Evolutionary conservation across 2,797 vertebrate species (phyloP), one percentile per base, ranked within the genome.

Genomic region (Setipinna tenuifilis): DNA sequence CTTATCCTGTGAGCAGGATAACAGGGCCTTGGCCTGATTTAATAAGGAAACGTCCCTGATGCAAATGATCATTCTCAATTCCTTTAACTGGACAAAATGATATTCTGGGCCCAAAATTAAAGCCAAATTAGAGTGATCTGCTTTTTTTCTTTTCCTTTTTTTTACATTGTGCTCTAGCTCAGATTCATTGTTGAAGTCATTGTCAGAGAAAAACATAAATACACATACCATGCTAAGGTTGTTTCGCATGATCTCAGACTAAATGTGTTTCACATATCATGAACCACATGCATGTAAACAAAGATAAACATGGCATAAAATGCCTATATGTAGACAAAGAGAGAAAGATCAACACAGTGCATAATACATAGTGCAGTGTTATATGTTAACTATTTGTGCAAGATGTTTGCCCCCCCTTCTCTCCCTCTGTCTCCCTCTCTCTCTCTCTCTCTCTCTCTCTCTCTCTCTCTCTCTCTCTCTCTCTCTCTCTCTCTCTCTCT

Each of bases 41-140:
- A 96, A 96, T 96, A 96, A 96, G 95, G 95, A 96, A 96, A 95
- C 93, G 92, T 95, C 95, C 95, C 95, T 94, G 94, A 95, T 95
- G 95, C 95, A 96, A 96, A 96, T 96, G 93, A 96, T 96, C 95
- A 96, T 95, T 95, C 95, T 96, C 95, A 94, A 95, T 95, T 95
- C 95, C 94, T 95, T 95, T 96, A 96, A 96, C 94, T 95, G 95
- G 95, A 95, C 95, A 95, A 95, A 96, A 96, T 96, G 93, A 95
- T 96, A 95, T 96, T 96, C 95, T 94, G 94, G 92, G 93, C 94
- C 94, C 93, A 94, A 95, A 95, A 96, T 96, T 96, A 96, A 94
- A 94, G 94, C 93, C 93, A 95, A 95, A 95, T 95, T 94, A 95
- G 92, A 95, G 93, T 94, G 94, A 95, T 95, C 93, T 93, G 93